phyloP scores from a whole-genome alignment of 2,888 invertebrate species.

The Apeira syringaria region DNA sequence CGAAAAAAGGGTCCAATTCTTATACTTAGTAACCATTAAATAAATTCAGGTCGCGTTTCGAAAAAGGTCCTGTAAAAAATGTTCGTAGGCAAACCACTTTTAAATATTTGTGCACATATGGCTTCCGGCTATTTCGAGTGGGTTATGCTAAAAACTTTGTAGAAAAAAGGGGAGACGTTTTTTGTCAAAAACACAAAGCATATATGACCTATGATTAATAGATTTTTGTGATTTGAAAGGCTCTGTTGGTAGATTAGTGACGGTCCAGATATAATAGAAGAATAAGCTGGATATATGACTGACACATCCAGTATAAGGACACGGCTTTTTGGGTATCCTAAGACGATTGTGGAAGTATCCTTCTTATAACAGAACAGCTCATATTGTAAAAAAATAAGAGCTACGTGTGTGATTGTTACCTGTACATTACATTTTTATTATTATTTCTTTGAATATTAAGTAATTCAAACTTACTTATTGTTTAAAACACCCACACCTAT shows the following conservation, averaged over 20 bases:
- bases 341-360: slow-evolving; percentile 32
- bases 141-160: slow-evolving; percentile 75
- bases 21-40: slow-evolving; percentile 80
- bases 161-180: slow-evolving; percentile 43
- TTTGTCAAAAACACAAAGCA: slow-evolving; percentile 48
- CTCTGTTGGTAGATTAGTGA: slow-evolving; percentile 38
- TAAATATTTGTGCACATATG: slow-evolving; percentile 81
- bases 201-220: slow-evolving; percentile 62
- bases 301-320: slow-evolving; percentile 32
- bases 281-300: slow-evolving; percentile 50
- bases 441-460: too few relatives aligned
- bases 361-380: too few relatives aligned
- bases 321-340: slow-evolving; percentile 22
- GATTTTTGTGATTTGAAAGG: slow-evolving; percentile 34
- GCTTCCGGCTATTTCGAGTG: slow-evolving; percentile 81
- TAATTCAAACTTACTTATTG: too few relatives aligned
- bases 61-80: slow-evolving; percentile 60
- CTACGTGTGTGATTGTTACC: too few relatives aligned
- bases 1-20: slow-evolving; percentile 69
- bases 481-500: too few relatives aligned
- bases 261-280: slow-evolving; percentile 37
- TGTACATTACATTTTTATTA: too few relatives aligned
- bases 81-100: slow-evolving; percentile 69
- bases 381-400: too few relatives aligned
- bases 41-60: slow-evolving; percentile 62